Percentiles rank a stretch among this genome's conserved stretches.
phyloP scores from a whole-genome alignment of 2,113 vertebrate genomes.

The Pholis gunnellus region DNA sequence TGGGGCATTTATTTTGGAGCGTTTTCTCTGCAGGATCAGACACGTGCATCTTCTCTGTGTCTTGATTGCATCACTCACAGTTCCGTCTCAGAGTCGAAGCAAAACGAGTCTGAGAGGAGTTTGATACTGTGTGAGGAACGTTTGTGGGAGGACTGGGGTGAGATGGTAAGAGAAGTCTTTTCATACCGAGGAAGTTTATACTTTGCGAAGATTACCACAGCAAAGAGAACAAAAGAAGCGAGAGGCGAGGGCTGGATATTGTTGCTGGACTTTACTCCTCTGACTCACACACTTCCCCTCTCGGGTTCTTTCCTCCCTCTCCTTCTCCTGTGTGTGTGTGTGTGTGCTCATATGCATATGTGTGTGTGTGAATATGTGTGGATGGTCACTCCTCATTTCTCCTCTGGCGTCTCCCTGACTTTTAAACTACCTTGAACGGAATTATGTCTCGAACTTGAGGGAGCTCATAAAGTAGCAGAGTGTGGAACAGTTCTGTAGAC shows the following conservation, averaged over 20 bases:
- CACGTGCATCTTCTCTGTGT: background rate
- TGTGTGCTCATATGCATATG: conserved; percentile 1
- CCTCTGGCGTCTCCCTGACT: conserved; percentile 68
- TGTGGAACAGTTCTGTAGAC: conserved; percentile 24
- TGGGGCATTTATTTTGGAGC: background rate
- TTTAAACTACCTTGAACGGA: conserved; percentile 75
- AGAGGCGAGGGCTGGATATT: background rate
- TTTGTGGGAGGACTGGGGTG: background rate
- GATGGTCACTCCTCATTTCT: conserved; percentile 29
- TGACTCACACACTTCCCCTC: conserved; percentile 1
- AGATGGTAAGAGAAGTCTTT: conserved; percentile 28
- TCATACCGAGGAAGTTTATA: conserved; percentile 28
- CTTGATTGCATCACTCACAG: conserved; percentile 39
- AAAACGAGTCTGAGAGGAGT: background rate
- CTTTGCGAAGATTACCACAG: background rate
- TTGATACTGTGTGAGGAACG: background rate
- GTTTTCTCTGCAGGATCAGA: conserved; percentile 16
- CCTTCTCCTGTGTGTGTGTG: too few relatives aligned
- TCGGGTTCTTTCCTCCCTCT: background rate
- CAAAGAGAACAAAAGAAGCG: conserved; percentile 16
- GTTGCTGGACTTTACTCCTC: conserved; percentile 8
- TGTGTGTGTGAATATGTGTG: conserved; percentile 13
- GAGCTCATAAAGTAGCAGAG: conserved; percentile 60
- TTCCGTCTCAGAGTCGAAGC: background rate
- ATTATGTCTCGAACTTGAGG: conserved; percentile 69